phyloP scores from a whole-genome alignment of 1,140 invertebrate species.

The Dreissena polymorpha region DNA sequence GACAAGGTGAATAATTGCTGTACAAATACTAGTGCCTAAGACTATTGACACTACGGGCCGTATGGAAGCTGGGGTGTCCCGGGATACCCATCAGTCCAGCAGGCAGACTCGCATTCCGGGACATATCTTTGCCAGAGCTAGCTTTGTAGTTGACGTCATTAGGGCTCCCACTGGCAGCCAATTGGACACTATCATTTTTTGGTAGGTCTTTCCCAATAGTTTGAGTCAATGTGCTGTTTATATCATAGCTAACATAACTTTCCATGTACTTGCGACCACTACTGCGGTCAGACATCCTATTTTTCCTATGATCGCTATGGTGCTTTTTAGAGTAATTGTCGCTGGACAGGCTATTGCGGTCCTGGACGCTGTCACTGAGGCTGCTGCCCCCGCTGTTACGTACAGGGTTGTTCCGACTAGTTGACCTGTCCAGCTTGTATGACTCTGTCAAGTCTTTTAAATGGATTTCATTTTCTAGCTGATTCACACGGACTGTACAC shows the following conservation, averaged over 20 bases:
- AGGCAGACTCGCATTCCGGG: too few relatives aligned
- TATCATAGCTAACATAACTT: constrained; percentile 51
- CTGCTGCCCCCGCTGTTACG: background rate
- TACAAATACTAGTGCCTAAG: constrained; percentile 28
- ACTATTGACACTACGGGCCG: constrained; percentile 13
- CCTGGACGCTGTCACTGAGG: background rate
- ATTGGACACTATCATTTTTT: background rate
- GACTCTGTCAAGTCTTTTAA: constrained; percentile 14
- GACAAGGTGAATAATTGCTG: background rate
- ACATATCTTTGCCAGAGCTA: too few relatives aligned
- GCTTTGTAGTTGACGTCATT: background rate
- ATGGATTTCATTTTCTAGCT: constrained; percentile 38
- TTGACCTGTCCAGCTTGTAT: constrained; percentile 11
- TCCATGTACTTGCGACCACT: constrained; percentile 39
- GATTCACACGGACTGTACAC: constrained; percentile 34
- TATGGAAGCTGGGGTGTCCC: constrained; percentile 32
- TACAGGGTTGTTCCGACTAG: constrained; percentile 16
- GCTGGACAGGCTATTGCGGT: background rate
- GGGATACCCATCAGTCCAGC: background rate
- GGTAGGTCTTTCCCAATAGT: constrained; percentile 22
- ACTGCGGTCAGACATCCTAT: constrained; percentile 8
- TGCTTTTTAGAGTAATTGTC: background rate
- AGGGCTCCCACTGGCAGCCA: background rate
- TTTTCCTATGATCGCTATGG: constrained; percentile 29
- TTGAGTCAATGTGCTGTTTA: constrained; percentile 45